Base-by-base conservation (phyloP, 2,888 invertebrate genomes). In the Lasioglossum vierecki region DNA sequence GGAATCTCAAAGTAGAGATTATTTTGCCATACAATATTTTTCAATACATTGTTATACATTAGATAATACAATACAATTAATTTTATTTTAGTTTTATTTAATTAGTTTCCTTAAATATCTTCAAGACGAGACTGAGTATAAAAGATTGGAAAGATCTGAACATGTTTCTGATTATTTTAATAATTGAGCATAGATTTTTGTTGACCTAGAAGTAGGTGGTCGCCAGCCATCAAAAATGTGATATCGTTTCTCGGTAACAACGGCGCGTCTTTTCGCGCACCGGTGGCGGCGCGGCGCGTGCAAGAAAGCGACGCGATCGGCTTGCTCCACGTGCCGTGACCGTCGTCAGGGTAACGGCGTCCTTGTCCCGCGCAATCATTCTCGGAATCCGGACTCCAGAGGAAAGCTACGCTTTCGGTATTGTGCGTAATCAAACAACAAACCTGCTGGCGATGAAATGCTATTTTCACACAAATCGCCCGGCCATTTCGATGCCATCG, bases 321-420 rank as follows among this genome's bases (percentile, higher is more conserved):
- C 80, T 66, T 88, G 88, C 89, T 93, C 92, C 94, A 94, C 94
- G 94, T 94, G 95, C 93, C 91, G 90, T 80, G 79, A 76, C 89
- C 92, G 94, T 94, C 93, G 93, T 94, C 92, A 94, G 88, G 94
- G 94, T 92, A 91, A 94, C 95, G 92, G 87, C 93, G 94, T 93
- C 94, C 94, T 94, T 94, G 94, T 93, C 94, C 94, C 94, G 94
- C 88, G 88, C 86, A 88, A 89, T 86, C 88, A 83, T 71, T 80
- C 80, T 84, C 68, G 84, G 86, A 85, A 84, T 88, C 87, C 82
- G 68, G 81, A 81, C 70, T 83, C 73, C 44, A 30, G 49, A 49
- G 72, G 57, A 49, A 76, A 72, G 77, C 79, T 77, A 39, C 53
- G 80, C 86, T 84, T 88, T 84, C 89, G 88, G 83, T 83, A 82